phyloP scores from a whole-genome alignment of 2,113 vertebrate species.

The Dendropsophus ebraccatus region DNA sequence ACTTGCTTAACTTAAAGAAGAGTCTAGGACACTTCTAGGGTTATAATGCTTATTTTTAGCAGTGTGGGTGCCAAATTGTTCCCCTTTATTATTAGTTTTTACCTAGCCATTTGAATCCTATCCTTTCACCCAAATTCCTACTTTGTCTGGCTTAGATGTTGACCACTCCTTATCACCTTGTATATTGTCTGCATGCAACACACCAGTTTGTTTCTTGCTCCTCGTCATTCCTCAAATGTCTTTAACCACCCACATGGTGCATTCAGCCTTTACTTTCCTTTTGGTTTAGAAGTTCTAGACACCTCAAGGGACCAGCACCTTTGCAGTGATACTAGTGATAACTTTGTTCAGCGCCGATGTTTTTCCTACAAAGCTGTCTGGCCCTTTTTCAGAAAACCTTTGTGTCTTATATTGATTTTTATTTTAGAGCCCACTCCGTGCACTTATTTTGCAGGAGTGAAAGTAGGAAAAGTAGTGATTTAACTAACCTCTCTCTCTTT shows the following conservation, averaged over 20 bases:
- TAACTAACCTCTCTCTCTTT: neutral
- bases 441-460: neutral
- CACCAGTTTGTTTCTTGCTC: constrained; percentile 44
- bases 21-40: neutral
- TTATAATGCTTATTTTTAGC: neutral
- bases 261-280: constrained; percentile 10
- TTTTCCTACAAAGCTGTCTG: neutral
- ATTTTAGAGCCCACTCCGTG: neutral
- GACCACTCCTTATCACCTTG: constrained; percentile 61
- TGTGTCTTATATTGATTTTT: too few relatives aligned
- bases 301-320: neutral
- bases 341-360: neutral
- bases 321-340: neutral
- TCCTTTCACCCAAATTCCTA: constrained; percentile 59
- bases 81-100: neutral
- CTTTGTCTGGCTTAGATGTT: constrained; percentile 33
- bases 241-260: constrained; percentile 12
- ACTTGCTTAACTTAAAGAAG: too few relatives aligned
- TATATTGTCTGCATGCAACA: constrained; percentile 72
- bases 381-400: neutral
- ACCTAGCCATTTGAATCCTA: neutral
- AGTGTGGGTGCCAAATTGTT: neutral
- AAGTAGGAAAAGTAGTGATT: neutral
- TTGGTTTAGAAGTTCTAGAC: neutral
- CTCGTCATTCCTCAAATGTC: constrained; percentile 13